Base-by-base conservation (phyloP, 1,140 invertebrate genomes). In the Phortica variegata region DNA sequence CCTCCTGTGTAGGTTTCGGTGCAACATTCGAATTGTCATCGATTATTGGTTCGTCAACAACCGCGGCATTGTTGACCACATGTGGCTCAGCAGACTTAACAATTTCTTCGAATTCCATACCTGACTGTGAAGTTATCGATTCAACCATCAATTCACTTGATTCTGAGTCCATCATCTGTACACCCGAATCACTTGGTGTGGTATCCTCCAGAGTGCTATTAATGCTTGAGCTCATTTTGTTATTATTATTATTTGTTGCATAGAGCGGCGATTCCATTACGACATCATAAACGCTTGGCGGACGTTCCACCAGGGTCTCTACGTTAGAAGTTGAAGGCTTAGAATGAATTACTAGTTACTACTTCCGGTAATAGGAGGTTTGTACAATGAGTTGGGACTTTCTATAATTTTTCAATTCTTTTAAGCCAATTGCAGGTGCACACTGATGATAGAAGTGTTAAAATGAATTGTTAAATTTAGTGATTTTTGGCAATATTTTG, bases 21-120 rank as follows among this genome's bases (percentile, higher is more conserved):
- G 37, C 33, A 32, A 81, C 61, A 72, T 85, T 85, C 45, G 83
- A 83, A 65, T 85, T 85, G n/a, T 82, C 79, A 59, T 85, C 84
- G 5, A 77, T 75, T 52, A 82, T 79, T 77, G 51, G 71, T 65
- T 23, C 59, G 33, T 41, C 20, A 26, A 34, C 40, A 21, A 33
- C 69, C 2, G 55, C n/a, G 39, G 50, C 38, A 29, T 17, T 18
- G 18, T 47, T 45, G 17, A 43, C 32, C 2, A 40, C 10, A 26
- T 20, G 17, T 12, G 18, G 12, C 8, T 21, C 16, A 4, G 13
- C 20, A 2, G 21, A 16, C 34, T 61, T 56, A 7, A 48, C 17
- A n/a, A 43, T 61, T 54, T 71, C 63, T 36, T 78, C 77, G 63
- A 69, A 78, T 31, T 74, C 76, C 44, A 73, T 51, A 19, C 73